Base-by-base conservation (phyloP, 2,797 vertebrate species). In the Amblyraja radiata region DNA sequence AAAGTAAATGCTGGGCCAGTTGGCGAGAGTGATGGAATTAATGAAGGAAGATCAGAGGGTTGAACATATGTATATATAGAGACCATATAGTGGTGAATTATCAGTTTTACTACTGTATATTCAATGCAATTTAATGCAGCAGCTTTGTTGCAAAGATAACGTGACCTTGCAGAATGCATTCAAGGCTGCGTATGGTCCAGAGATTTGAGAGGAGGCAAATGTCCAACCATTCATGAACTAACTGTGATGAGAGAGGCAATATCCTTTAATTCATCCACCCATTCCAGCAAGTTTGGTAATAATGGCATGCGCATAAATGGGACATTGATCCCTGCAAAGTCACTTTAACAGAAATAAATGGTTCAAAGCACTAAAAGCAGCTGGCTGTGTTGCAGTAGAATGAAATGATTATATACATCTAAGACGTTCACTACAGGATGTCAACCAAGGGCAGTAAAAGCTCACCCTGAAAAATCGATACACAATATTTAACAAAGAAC, bases 361-460 rank as follows among this genome's bases (percentile, higher is more conserved):
- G 61, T 88, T 68, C 63, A 21, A 68, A 88, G 84, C 63, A 68
- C 6, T 21, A 36, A 88, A 88, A 68, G 84, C 84, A 88, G 84
- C 88, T 88, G n/a, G 84, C 61, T 32, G 16, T 32, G 63, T 36
- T 21, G 61, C 84, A 88, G 61, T 88, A 63, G 84, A 88, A 68
- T 68, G 16, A 68, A 36, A 65, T 88, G 84, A 65, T 68, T 88
- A 88, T 68, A 36, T 68, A 88, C 28, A 68, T 88, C 84, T 16
- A 88, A 84, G 84, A 88, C 63, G 63, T 63, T 88, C 84, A 65
- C 68, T 68, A 88, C n/a, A 65, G 63, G 84, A 88, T 88, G 84
- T 88, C 84, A 88, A 68, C 63, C 84, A 68, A 88, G 84, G 84
- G 84, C 84, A 88, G 28, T 88, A 68, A 88, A 88, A 68, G 63